Base-by-base conservation (phyloP, 1,140 invertebrate genomes). In the Heliothis virescens region DNA sequence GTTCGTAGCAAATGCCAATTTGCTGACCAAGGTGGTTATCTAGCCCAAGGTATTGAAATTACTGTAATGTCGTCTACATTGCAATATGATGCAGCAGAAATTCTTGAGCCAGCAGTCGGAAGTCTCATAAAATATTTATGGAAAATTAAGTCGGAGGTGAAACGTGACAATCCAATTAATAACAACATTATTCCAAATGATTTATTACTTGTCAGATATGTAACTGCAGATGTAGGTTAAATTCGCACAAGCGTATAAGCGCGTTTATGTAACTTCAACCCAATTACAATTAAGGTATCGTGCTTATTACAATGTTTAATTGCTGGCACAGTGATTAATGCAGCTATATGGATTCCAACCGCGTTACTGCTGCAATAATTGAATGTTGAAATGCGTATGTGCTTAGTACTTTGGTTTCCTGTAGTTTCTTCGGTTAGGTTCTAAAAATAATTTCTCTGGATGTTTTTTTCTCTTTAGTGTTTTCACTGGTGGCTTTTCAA, bases 221-320 rank as follows among this genome's bases (percentile, higher is more conserved):
- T 52, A 52, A 15, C 34, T 34, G 7, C 29, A 63, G 13, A 47
- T 41, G 12, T 47, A 29, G 15, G 26, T 63, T 34, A 63, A n/a
- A 21, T 52, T 26, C 16, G n/a, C 65, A 69, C 26, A 69, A 15
- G 4, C 2, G 18, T 69, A 26, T 48, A 11, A 11, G 69, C 26
- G n/a, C 29, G 18, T 72, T 72, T 72, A 72, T 57, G 53, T 72
- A 57, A 72, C 52, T n/a, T 72, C 69, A 72, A 72, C 69, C 69
- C 29, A 72, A 72, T 72, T 72, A 57, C 69, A 72, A 57, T 55
- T n/a, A 57, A 72, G 69, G 69, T 72, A 72, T 72, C 69, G 69
- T 72, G 69, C 55, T 72, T 72, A 57, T 55, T 57, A 57, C 52
- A 72, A 15, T 34, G 69, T 55, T 55, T 72, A 72, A 72, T 72